Conservation (phyloP, 2,888 invertebrate species). For the Chrysopilus asiliformis region DNA sequence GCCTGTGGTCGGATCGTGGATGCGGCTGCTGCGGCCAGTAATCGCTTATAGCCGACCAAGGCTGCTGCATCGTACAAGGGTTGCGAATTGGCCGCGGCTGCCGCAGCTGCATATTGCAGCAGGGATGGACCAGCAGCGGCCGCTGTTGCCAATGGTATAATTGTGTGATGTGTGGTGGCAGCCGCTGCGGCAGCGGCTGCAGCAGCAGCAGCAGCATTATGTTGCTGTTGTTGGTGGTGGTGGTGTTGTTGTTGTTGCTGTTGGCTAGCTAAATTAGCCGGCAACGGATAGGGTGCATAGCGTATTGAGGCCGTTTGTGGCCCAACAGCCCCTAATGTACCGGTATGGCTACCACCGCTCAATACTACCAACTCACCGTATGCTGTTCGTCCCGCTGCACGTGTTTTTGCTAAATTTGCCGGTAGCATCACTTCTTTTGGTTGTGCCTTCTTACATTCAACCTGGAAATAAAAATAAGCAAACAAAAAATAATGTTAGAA, state of each 20-base stretch:
- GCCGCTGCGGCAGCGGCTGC: slow-evolving; percentile 22
- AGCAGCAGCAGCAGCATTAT: slow-evolving; percentile 24
- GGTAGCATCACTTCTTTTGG: slow-evolving; percentile 99
- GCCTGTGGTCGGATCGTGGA: slow-evolving; percentile 26
- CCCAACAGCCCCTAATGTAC: slow-evolving; percentile 32
- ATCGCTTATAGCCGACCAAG: slow-evolving; percentile 32
- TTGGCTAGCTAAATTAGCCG: slow-evolving; percentile 35
- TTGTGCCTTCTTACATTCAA: slow-evolving; percentile 99
- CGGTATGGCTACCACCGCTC: slow-evolving; percentile 52
- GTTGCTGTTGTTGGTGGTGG: slow-evolving; percentile 22
- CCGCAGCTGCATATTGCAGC: slow-evolving; percentile 45
- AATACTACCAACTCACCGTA: slow-evolving; percentile 95
- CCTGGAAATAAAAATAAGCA: slow-evolving; percentile 55
- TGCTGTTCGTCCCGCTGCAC: slow-evolving; percentile 88
- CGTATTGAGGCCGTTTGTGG: slow-evolving; percentile 41
- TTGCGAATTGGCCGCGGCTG: slow-evolving; percentile 46
- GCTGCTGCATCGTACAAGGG: slow-evolving; percentile 34
- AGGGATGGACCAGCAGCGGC: slow-evolving; percentile 37
- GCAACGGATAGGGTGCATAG: slow-evolving; percentile 49
- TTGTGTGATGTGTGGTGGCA: slow-evolving; percentile 22
- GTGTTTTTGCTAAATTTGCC: slow-evolving; percentile 87
- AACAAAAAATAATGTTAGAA: no score
- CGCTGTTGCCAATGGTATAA: slow-evolving; percentile 26
- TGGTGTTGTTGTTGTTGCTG: slow-evolving; percentile 38
- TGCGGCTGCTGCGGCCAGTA: slow-evolving; percentile 34